These are phyloP conservation scores for Onychomys leucogaster DNA, from an alignment of 2,797 vertebrate species.

Conservation along the genomic window DNA sequence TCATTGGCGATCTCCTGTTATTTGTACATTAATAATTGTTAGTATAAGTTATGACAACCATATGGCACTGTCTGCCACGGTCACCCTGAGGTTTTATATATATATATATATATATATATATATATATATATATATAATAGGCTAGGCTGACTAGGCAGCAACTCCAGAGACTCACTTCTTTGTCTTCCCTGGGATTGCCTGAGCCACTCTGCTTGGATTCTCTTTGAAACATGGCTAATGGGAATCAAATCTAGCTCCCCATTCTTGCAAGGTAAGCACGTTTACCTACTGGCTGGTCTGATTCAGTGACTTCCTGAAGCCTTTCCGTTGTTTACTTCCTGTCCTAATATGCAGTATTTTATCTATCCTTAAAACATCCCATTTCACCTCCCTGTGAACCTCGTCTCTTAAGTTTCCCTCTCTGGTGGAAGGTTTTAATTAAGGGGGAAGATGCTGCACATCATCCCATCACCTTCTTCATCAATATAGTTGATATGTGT, in stretches of 20 bases:
- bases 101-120: too few species aligned
- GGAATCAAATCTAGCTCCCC: not conserved
- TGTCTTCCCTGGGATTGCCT: not conserved
- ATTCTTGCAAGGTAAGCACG: not conserved
- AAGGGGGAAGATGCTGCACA: too few species aligned
- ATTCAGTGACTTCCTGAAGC: not conserved
- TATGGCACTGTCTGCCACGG: not conserved
- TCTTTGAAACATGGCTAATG: not conserved
- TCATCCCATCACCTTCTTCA: not conserved
- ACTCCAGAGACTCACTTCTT: not conserved
- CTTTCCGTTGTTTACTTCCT: not conserved
- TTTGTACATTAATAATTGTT: constrained; percentile 6
- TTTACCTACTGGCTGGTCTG: not conserved
- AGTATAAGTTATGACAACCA: not conserved
- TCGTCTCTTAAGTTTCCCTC: not conserved
- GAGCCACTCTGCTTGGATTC: not conserved
- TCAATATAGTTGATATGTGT: not conserved
- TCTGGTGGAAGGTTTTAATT: not conserved
- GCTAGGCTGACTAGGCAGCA: not conserved
- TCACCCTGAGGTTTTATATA: not conserved
- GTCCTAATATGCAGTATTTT: not conserved
- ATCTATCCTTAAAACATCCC: not conserved
- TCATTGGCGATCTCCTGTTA: not conserved
- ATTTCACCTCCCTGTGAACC: not conserved
- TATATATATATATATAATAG: not conserved